Conservation (phyloP, 2,888 invertebrate species). For the Camponotus fellah region DNA sequence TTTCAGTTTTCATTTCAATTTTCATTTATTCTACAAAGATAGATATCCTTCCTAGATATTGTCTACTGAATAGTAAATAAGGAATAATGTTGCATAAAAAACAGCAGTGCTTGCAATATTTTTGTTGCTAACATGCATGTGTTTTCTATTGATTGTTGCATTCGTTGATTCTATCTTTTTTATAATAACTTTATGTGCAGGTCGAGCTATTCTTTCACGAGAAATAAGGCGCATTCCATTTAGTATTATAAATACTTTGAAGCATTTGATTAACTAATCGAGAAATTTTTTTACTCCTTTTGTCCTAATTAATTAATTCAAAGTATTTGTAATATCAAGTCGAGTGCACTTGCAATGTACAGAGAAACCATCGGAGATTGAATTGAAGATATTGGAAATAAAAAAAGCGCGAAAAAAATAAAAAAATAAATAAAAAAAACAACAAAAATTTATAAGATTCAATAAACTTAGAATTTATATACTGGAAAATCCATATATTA, state of each 20-base stretch:
- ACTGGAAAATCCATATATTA: too few species aligned
- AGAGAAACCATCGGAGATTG: conserved; percentile 64
- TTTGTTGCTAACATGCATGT: neutral
- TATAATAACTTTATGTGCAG: neutral
- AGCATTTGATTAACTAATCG: neutral
- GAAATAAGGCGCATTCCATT: neutral
- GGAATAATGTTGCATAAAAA: neutral
- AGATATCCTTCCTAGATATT: neutral
- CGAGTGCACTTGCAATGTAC: neutral
- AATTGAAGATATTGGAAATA: conserved; percentile 61
- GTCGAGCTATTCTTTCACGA: neutral
- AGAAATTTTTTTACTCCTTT: neutral
- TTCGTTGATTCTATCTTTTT: neutral
- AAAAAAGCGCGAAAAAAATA: neutral
- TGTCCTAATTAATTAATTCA: neutral
- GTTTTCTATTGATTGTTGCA: conserved; percentile 6
- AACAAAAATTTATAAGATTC: too few species aligned
- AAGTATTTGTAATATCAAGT: conserved; percentile 7
- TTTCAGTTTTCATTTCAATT: neutral
- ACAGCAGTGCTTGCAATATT: neutral
- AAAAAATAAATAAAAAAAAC: neutral
- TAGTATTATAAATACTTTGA: neutral
- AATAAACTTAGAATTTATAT: too few species aligned
- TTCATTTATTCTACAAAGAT: neutral
- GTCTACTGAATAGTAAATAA: neutral